Conservation (phyloP, 2,797 vertebrate genomes). For the Morelia viridis region DNA sequence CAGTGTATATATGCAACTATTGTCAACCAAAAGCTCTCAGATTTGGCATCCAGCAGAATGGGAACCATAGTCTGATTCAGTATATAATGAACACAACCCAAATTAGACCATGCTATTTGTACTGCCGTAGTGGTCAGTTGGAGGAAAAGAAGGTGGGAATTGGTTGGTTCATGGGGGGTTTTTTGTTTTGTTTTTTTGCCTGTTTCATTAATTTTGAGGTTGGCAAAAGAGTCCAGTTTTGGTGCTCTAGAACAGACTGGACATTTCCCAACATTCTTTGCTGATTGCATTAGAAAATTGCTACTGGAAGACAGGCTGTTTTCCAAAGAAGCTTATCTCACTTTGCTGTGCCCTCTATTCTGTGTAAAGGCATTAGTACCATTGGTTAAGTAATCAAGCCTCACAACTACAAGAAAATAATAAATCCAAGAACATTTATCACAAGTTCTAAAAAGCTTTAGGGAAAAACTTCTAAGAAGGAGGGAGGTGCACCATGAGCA, state of each 20-base stretch:
- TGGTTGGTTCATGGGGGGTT: too few species aligned
- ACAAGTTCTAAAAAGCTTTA: neutral
- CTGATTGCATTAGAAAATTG: neutral
- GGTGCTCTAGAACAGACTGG: neutral
- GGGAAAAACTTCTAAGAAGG: neutral
- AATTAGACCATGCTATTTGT: too few species aligned
- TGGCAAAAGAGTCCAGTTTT: neutral
- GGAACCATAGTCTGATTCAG: too few species aligned
- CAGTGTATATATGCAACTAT: too few species aligned
- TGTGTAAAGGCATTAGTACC: neutral
- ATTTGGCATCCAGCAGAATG: too few species aligned
- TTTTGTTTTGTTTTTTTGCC: neutral
- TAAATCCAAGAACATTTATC: neutral
- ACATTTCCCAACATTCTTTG: neutral
- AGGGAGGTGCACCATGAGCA: neutral
- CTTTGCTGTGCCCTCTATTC: neutral
- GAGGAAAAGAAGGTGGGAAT: too few species aligned
- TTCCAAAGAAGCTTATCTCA: neutral
- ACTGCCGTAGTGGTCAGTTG: too few species aligned
- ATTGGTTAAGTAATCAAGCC: neutral
- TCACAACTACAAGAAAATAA: neutral
- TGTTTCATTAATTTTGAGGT: neutral
- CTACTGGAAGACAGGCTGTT: neutral
- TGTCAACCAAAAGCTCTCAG: too few species aligned
- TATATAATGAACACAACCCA: too few species aligned